These are phyloP conservation scores for Agrotis exclamationis DNA, from an alignment of 2,888 invertebrate species.

Conservation along the genomic window DNA sequence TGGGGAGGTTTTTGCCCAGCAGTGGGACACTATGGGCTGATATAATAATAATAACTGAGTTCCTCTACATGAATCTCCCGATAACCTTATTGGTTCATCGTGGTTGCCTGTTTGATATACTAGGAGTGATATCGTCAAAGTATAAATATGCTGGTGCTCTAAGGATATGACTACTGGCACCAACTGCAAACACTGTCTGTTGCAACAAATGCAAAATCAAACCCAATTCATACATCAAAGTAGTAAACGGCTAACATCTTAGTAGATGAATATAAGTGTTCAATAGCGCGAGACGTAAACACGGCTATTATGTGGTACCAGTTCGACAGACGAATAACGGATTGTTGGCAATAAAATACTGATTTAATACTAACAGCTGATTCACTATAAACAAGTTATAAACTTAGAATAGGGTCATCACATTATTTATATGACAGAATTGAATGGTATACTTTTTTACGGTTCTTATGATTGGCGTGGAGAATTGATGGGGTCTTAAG, in stretches of 20 bases:
- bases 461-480: constrained; percentile 44
- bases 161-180: constrained; percentile 3
- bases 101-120: background rate
- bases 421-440: constrained; percentile 60
- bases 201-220: constrained; percentile 34
- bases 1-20: too few relatives aligned
- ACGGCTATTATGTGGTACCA: constrained; percentile 72
- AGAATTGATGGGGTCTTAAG: constrained; percentile 44
- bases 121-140: background rate
- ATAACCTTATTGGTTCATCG: too few relatives aligned
- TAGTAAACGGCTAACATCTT: constrained; percentile 52
- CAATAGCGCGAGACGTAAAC: constrained; percentile 68
- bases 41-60: too few relatives aligned
- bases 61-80: too few relatives aligned
- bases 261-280: constrained; percentile 45
- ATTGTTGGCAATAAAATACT: constrained; percentile 76
- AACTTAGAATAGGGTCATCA: constrained; percentile 62
- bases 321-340: constrained; percentile 72
- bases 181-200: constrained; percentile 22
- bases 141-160: background rate
- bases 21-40: too few relatives aligned
- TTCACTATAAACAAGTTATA: constrained; percentile 68
- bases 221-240: constrained; percentile 51
- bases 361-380: constrained; percentile 79
- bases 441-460: constrained; percentile 59